Percentiles rank a stretch among this genome's conserved stretches.
Conservation (phyloP, 1,140 invertebrate genomes). For the Drosophila subobscura region DNA sequence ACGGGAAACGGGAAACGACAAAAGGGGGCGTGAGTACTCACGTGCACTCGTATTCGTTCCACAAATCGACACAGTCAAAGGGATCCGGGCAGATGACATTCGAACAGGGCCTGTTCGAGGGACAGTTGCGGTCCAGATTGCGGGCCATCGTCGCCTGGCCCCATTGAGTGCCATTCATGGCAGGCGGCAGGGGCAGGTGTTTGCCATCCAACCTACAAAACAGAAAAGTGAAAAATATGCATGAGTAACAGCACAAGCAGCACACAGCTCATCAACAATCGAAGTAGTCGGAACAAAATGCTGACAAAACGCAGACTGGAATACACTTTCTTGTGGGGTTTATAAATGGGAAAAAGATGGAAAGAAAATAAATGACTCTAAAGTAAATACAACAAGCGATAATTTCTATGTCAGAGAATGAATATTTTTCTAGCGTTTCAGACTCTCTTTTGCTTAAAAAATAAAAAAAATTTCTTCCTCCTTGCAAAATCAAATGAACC, state of each 20-base stretch:
- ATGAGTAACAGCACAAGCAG: background rate
- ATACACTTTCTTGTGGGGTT: no score
- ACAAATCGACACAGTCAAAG: conserved; percentile 88
- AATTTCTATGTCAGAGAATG: no score
- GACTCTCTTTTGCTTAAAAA: no score
- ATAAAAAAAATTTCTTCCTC: no score
- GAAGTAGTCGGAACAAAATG: no score
- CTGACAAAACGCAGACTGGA: no score
- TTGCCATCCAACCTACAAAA: conserved; percentile 85
- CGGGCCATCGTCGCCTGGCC: conserved; percentile 86
- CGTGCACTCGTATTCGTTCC: conserved; percentile 89
- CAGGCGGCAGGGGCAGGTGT: conserved; percentile 87
- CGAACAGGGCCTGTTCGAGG: conserved; percentile 87
- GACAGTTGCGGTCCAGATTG: conserved; percentile 85
- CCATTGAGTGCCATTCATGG: conserved; percentile 87
- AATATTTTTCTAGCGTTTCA: no score
- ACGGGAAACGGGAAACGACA: no score
- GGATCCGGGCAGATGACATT: conserved; percentile 86
- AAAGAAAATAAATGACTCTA: no score
- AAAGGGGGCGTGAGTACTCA: conserved; percentile 78
- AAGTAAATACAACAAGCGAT: no score
- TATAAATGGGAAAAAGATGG: no score
- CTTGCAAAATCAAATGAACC: background rate
- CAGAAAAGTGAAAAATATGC: conserved; percentile 68
- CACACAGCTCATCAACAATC: no score